Evolutionary conservation across 2,888 invertebrate species (phyloP).

Genomic region (Isotomurus palustris): DNA sequence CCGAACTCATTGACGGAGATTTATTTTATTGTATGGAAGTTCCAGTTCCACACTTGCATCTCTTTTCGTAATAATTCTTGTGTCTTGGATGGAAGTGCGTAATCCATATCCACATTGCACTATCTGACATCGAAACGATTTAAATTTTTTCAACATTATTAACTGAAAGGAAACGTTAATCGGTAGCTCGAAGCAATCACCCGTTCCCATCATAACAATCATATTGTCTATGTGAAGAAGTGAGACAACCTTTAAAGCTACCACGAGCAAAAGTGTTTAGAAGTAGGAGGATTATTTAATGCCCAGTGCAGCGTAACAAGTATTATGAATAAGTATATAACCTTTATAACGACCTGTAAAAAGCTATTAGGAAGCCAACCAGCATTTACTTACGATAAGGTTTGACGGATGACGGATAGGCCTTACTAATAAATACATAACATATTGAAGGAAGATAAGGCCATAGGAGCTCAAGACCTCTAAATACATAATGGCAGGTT

Average conservation of each 20-base stretch:
- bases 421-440: slow-evolving; percentile 4
- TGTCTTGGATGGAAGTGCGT: background rate
- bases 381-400: too few species aligned
- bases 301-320: background rate
- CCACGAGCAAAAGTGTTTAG: too few species aligned
- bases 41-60: too few species aligned
- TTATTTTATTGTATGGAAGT: too few species aligned
- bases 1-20: background rate
- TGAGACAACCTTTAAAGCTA: slow-evolving; percentile 2
- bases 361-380: too few species aligned
- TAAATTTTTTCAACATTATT: too few species aligned
- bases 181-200: slow-evolving; percentile 30
- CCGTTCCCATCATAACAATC: slow-evolving; percentile 23
- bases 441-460: background rate
- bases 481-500: slow-evolving; percentile 2
- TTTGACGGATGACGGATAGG: slow-evolving; percentile 19
- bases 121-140: background rate
- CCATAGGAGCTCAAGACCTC: background rate
- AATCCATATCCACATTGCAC: too few species aligned
- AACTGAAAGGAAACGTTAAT: slow-evolving; percentile 34
- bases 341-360: too few species aligned
- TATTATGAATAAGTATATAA: slow-evolving; percentile 11
- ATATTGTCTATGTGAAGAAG: slow-evolving; percentile 30
- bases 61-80: background rate
- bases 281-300: too few species aligned